Percentiles rank a stretch among this genome's conserved stretches.
Evolutionary conservation across 2,888 invertebrate genomes (phyloP).

Genomic region (Schrankia costaestrigalis): DNA sequence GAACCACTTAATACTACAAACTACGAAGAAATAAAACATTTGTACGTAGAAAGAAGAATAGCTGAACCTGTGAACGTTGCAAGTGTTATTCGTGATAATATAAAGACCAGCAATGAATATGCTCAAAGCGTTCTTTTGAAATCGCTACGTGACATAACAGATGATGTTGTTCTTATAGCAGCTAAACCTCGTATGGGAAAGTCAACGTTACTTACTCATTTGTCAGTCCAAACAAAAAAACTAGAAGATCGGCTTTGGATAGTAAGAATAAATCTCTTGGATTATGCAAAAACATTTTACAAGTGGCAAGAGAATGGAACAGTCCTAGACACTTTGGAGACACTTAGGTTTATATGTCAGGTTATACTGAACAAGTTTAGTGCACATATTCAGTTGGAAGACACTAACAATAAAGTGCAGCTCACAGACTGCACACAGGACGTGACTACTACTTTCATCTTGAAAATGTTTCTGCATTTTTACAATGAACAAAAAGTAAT

Average conservation of each 20-base stretch:
- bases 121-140: too few relatives aligned
- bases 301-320: slow-evolving; percentile 1
- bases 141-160: slow-evolving; percentile 1
- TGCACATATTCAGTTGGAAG: not conserved
- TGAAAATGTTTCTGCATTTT: slow-evolving; percentile 5
- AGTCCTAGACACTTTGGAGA: not conserved
- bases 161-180: slow-evolving; percentile 1
- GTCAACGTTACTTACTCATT: slow-evolving; percentile 12
- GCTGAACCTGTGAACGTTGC: not conserved
- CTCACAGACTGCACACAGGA: not conserved
- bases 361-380: not conserved
- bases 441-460: not conserved
- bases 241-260: not conserved
- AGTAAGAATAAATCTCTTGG: slow-evolving; percentile 3
- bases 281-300: slow-evolving; percentile 3
- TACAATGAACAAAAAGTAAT: slow-evolving; percentile 7
- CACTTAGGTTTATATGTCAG: slow-evolving; percentile 1
- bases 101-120: too few relatives aligned
- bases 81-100: too few relatives aligned
- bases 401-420: not conserved
- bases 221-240: slow-evolving; percentile 3
- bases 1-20: not conserved
- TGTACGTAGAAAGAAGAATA: slow-evolving; percentile 13
- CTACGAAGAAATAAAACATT: too few relatives aligned
- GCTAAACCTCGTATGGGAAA: slow-evolving; percentile 16